Base-by-base conservation (phyloP, 2,113 vertebrate species). In the Hippocampus zosterae region DNA sequence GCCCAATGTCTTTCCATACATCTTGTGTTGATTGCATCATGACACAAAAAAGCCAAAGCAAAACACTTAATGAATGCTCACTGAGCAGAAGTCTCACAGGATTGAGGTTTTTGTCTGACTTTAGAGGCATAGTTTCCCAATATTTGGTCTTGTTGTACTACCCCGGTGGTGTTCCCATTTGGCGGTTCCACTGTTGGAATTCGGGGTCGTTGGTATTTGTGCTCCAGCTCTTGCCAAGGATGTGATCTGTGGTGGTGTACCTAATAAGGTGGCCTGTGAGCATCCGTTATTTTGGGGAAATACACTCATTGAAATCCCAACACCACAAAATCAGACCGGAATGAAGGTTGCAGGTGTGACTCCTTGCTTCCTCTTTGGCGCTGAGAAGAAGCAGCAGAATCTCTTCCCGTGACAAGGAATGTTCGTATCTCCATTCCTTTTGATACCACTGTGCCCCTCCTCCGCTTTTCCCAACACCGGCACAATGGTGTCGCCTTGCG, bases 361-460 rank as follows among this genome's bases (percentile, higher is more conserved):
- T 53, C 63, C 42, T 65, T 75, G 63, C 55, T 1, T 6, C 61
- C 65, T 53, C 5, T 5, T 40, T 67, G 1, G 40, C 33, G 55
- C 55, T 81, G 75, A 73, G 74, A 80, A 75, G 62, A 72, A 8
- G 25, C 52, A 12, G 65, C 50, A 3, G 64, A 74, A 60, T 18
- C 29, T 50, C 3, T 80, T 77, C 81, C 77, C 79, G 72, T 56
- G 59, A 67, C 27, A 12, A 33, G 27, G 5, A 74, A 46, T 25
- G 53, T 44, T 60, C 41, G 48, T 73, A 69, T 75, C 60, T 44
- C 25, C 13, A 7, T 29, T 46, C 13, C 23, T 59, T 59, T 41
- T 41, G 40, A 64, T 48, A 21, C 53, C 52, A 57, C 2, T 56
- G 69, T 59, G 37, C 46, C 27, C 2, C 41, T 65, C 25, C 67